Evolutionary conservation across 2,113 vertebrate species (phyloP), one percentile per base, ranked within the genome.

Genomic region (Suncus etruscus): DNA sequence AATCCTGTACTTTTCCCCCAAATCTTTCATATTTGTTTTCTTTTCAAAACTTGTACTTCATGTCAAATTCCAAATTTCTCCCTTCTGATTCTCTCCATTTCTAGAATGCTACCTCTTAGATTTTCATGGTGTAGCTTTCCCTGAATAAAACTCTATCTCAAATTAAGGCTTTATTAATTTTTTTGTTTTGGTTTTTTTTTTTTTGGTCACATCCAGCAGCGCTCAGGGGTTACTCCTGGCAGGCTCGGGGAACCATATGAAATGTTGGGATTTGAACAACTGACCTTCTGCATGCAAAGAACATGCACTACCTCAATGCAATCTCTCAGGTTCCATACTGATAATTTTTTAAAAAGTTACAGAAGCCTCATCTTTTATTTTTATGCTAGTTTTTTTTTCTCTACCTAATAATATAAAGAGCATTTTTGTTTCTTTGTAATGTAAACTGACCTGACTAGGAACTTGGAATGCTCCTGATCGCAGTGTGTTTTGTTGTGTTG

Each of bases 41-140:
- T 29, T 69, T 92, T 74, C 66, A 31, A 47, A 73, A 58, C 73
- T 89, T 74, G 27, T 20, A 16, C 54, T 65, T 11, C 47, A 54
- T 0, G 54, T 32, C 5, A 69, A 75, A 80, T 69, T 32, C 8
- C 18, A 63, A 75, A 68, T 47, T 50, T 70, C 39, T 32, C 39
- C 65, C 54, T 66, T 66, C 11, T 82, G 51, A 10, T n/a, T 31
- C 3, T 66, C 77, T 11, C 27, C n/a, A 54, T 58, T 83, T 87
- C 4, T 11, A 79, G 63, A 45, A 80, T 68, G 89, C 14, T 29
- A 39, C 4, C 50, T 24, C 16, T 72, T 54, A 24, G 65, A 39
- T 83, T 76, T 80, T 93, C 61, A 93, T n/a, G 20, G 83, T 27
- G 93, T 85, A 47, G 20, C 27, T 89, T 29, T 47, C 61, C 31